Evolutionary conservation across 2,797 vertebrate genomes (phyloP), one percentile per base, ranked within the genome.

Genomic region (Brachymystax lenok): DNA sequence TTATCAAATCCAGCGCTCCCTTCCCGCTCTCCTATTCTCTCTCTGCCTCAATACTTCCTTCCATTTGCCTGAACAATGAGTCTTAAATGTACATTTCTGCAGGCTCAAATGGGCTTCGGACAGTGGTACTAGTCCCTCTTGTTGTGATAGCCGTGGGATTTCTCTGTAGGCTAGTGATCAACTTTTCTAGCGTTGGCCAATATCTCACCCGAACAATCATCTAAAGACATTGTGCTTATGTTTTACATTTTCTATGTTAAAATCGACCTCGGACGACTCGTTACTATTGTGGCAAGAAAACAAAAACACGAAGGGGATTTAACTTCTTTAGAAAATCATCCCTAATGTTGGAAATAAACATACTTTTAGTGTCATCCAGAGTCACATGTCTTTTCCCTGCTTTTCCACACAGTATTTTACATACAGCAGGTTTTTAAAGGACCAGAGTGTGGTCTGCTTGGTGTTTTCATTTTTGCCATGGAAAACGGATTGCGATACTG

Each of bases 1-100:
- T 74, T 6, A 75, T 83, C 68, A 76, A 79, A 75, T 75, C 64
- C 66, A 13, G 78, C 74, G 73, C 79, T 80, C 40, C 40, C 40
- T 46, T 46, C 40, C 10, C 2, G 40, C 40, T 46, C 40, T 46
- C 10, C 10, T 46, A 13, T 13, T 46, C 40, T 46, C 1, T 70
- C 71, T 40, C 56, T 17, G 24, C 46, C 17, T 56, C 19, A 19
- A 12, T 46, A 46, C 40, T 52, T 30, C 30, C 64, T 64, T 79
- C n/a, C 74, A 59, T 54, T 68, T 79, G 71, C 27, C 61, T 6
- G 40, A 46, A 46, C 40, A 46, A 51, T 72, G 67, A 74, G 78
- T 66, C 70, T 74, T 77, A 66, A 77, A 77, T 80, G 28, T 71
- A 33, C 6, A 69, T 80, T 74, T 76, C 54, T 69, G 50, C 71